These are phyloP conservation scores for Melanostigma gelatinosum DNA, from an alignment of 2,113 vertebrate genomes.

Conservation along the genomic window DNA sequence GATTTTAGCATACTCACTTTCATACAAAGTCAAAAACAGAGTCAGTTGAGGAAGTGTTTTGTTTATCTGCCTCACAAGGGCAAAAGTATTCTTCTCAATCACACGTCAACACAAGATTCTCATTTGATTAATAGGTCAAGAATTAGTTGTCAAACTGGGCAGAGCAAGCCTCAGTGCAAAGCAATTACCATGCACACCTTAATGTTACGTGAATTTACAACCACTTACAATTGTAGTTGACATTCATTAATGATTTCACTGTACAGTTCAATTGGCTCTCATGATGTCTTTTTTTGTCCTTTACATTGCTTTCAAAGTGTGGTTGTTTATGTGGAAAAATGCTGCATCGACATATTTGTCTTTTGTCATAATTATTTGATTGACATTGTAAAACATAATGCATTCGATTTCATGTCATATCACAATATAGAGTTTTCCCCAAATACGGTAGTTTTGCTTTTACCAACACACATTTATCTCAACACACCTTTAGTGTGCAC, in stretches of 20 bases:
- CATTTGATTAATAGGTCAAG: constrained; percentile 32
- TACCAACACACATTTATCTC: not conserved
- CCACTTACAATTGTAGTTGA: not conserved
- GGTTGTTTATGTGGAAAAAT: not conserved
- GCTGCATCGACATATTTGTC: not conserved
- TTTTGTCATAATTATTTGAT: not conserved
- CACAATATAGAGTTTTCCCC: not conserved
- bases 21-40: constrained; percentile 3
- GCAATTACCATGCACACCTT: not conserved
- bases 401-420: not conserved
- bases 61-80: not conserved
- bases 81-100: constrained; percentile 10
- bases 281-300: not conserved
- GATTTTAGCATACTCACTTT: constrained; percentile 8
- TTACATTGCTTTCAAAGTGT: not conserved
- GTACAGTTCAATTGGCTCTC: not conserved
- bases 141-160: constrained; percentile 7
- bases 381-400: not conserved
- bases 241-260: not conserved
- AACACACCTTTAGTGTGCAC: not conserved
- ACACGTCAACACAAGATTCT: constrained; percentile 6
- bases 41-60: constrained; percentile 15
- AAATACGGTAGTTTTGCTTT: not conserved
- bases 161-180: not conserved
- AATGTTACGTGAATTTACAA: not conserved